Base-by-base conservation (phyloP, 2,113 vertebrate species). In the Saimiri boliviensis region DNA sequence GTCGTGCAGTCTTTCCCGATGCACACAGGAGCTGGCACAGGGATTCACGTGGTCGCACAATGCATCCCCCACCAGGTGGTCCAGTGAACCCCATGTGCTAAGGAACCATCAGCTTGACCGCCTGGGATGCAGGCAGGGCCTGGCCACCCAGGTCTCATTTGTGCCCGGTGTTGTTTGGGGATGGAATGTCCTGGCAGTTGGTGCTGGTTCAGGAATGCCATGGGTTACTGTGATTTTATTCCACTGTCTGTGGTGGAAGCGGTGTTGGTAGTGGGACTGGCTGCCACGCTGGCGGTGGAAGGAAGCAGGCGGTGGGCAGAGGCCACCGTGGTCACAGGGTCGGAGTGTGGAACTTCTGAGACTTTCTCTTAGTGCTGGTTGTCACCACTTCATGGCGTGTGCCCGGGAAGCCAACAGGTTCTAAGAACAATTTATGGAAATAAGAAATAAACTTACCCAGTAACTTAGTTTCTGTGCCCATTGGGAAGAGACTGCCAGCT, bases 121-220 rank as follows among this genome's bases (percentile, higher is more conserved):
- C 30, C 70, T 21, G 2, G 40, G 58, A 68, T 47, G 23, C 80
- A 14, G 80, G 68, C 23, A 11, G 9, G 40, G 52, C 17, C 5
- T 13, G 58, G 6, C 17, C 2, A 40, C 10, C 3, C 73, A 30
- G 13, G 16, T 8, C 63, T 81, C 1, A 2, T 13, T 54, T 10
- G 14, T 45, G 19, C 42, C 68, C 19, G n/a, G 3, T 30, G 54
- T 25, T 2, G 77, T 71, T 85, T 49, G 30, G 19, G n/a, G 20
- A 30, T 1, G 21, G 35, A 70, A 21, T 4, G 16, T 35, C 52
- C 45, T 74, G 87, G 40, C 3, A 1, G 0, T 5, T 7, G 0
- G 5, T n/a, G 52, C 20, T 42, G 52, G 8, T 56, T 14, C 13
- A 1, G 40, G n/a, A 40, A 12, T n/a, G 8, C n/a, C 5, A 1